A percentile compares a stretch with the other conserved stretches of the same genome.
phyloP scores from a whole-genome alignment of 2,888 invertebrate genomes.

The Lymantria monacha region DNA sequence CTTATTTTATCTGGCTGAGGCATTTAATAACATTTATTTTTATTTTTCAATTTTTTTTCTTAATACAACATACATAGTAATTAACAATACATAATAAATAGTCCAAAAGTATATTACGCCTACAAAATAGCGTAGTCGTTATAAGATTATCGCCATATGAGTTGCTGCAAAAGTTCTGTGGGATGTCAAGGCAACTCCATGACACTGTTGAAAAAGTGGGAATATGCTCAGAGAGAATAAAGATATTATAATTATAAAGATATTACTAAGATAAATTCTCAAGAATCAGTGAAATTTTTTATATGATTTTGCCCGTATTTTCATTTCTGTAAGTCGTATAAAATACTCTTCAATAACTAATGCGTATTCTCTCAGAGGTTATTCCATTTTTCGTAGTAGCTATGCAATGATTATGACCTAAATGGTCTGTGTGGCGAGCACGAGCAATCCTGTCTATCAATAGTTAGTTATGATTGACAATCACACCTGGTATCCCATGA shows the following conservation, averaged over 20 bases:
- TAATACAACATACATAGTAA: constrained; percentile 83
- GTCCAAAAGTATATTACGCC: constrained; percentile 83
- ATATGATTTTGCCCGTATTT: constrained; percentile 1
- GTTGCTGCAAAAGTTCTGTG: constrained; percentile 66
- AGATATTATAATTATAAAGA: constrained; percentile 22
- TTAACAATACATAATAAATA: constrained; percentile 83
- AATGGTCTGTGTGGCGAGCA: constrained; percentile 19
- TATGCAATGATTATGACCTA: constrained; percentile 24
- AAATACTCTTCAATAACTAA: neutral
- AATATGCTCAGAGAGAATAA: constrained; percentile 60
- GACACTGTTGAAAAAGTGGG: constrained; percentile 64
- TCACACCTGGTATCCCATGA: constrained; percentile 15
- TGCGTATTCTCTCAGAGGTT: constrained; percentile 36
- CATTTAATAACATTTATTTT: constrained; percentile 83
- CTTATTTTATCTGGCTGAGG: constrained; percentile 76
- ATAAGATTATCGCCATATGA: constrained; percentile 80
- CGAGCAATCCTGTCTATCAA: constrained; percentile 14
- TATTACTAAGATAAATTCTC: constrained; percentile 13
- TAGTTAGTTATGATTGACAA: constrained; percentile 8
- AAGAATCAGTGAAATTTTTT: constrained; percentile 12
- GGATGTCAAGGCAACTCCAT: constrained; percentile 72
- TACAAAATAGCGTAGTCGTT: constrained; percentile 82
- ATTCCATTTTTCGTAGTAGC: constrained; percentile 47
- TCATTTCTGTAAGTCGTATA: neutral
- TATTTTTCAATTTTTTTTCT: constrained; percentile 78